Percentiles rank a stretch among this genome's conserved stretches.
These are phyloP conservation scores for Megaceryle maxima DNA, from an alignment of 2,113 vertebrate genomes.

Conservation along the genomic window DNA sequence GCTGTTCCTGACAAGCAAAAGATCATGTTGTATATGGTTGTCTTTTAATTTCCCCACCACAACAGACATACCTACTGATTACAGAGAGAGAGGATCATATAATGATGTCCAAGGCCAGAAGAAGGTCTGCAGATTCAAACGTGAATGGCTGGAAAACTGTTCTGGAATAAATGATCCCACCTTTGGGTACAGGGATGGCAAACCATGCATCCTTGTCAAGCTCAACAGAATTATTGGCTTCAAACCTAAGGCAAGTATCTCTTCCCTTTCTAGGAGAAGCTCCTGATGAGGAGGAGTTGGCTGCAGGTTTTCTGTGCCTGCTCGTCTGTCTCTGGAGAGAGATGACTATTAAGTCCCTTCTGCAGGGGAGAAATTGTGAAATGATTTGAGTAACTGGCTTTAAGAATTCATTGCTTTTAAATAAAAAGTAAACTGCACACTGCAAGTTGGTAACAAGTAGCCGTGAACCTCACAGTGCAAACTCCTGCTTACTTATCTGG, in stretches of 20 bases:
- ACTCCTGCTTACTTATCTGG: not conserved
- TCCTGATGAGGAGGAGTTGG: not conserved
- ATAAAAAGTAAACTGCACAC: not conserved
- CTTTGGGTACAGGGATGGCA: constrained; percentile 85
- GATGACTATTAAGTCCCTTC: not conserved
- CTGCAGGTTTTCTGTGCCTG: not conserved
- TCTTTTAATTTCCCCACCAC: not conserved
- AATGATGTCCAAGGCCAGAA: constrained; percentile 57
- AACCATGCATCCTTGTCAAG: constrained; percentile 91
- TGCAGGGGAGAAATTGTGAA: not conserved
- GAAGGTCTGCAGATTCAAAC: constrained; percentile 83
- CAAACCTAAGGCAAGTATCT: constrained; percentile 83
- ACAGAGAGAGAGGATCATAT: constrained; percentile 75
- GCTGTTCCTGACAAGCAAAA: not conserved
- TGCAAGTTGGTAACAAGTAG: not conserved
- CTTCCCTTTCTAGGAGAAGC: not conserved
- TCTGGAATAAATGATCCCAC: constrained; percentile 72
- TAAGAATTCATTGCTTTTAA: not conserved
- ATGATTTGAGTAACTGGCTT: not conserved
- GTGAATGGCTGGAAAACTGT: constrained; percentile 80
- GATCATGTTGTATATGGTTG: not conserved
- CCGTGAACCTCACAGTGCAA: not conserved
- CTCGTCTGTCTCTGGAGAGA: not conserved
- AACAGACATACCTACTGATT: constrained; percentile 49
- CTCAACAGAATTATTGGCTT: constrained; percentile 94